Evolutionary conservation across 1,140 invertebrate genomes (phyloP), one percentile per base, ranked within the genome.

Genomic region (Andrena cerasifolii): DNA sequence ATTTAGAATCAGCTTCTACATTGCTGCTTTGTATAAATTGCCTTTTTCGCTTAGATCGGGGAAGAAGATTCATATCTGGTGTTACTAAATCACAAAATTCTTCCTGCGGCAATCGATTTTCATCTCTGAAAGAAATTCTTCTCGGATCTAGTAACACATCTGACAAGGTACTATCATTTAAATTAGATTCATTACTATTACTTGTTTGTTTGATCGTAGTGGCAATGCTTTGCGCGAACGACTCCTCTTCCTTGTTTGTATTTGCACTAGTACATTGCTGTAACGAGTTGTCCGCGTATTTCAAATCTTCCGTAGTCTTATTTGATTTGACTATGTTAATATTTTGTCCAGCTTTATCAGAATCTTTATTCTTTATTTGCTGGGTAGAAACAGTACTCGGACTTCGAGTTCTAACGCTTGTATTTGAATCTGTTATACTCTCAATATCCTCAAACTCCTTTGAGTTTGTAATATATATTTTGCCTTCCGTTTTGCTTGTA

Each of bases 111-210:
- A 84, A 87, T 67, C 85, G 88, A 72, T 62, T 80, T 6, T 78
- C 78, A 56, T 92, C 90, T 65, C 91, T 89, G 58, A 92, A 91
- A 43, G 89, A 91, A 65, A 93, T 91, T 83, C 86, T 92, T 72
- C 85, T 83, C 16, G 90, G 86, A 86, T 93, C 91, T 24, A 92
- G 77, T 4, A 90, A 70, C 18, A 82, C 49, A 21, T 91, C 89
- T 4, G 89, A 87, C 12, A 86, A 75, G 12, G 78, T 82, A 43
- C 71, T 82, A 6, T 87, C 85, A 53, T 83, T 68, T 10, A 75
- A 80, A 68, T 88, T 68, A 26, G 86, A 88, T 79, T 90, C 88
- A 24, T 83, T 80, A 54, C 78, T 75, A 53, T 62, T 67, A 72
- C 65, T 82, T n/a, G 65, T 63, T 75, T 70, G 63, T 56, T 83